These are phyloP conservation scores for Tenthredo mesomela DNA, from an alignment of 2,888 invertebrate genomes.

Conservation along the genomic window DNA sequence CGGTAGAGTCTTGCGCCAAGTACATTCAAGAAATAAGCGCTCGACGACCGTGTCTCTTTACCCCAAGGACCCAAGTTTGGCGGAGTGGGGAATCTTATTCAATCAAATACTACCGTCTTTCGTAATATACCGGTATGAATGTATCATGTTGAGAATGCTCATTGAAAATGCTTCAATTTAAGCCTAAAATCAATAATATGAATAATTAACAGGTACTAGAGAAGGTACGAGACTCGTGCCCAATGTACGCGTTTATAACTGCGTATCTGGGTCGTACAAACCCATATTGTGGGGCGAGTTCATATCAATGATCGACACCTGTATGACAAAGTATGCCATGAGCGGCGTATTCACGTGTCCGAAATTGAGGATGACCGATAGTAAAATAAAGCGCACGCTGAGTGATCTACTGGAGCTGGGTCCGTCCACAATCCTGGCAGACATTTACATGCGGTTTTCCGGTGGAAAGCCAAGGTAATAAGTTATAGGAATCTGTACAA, in stretches of 20 bases:
- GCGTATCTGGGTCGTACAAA: neutral
- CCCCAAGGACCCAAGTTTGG: too few relatives aligned
- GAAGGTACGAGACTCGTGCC: neutral
- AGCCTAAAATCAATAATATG: too few relatives aligned
- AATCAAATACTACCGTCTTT: too few relatives aligned
- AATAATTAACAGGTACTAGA: neutral
- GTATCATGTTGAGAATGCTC: too few relatives aligned
- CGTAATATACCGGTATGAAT: too few relatives aligned
- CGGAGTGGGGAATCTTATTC: too few relatives aligned
- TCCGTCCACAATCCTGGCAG: neutral
- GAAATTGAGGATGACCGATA: neutral
- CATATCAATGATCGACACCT: neutral
- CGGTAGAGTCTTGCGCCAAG: too few relatives aligned
- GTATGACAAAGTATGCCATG: neutral
- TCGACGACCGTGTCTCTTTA: too few relatives aligned
- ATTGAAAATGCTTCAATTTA: too few relatives aligned
- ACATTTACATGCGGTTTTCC: neutral
- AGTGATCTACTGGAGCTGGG: neutral
- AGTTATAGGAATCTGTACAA: neutral
- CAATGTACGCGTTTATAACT: constrained; percentile 8
- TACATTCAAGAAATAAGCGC: too few relatives aligned
- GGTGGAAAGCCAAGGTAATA: constrained; percentile 8
- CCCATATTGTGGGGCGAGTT: neutral
- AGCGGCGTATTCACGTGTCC: neutral
- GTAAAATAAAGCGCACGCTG: neutral